A percentile compares a stretch with the other conserved stretches of the same genome.
Evolutionary conservation across 1,140 invertebrate genomes (phyloP).

Genomic region (Conus betulinus): DNA sequence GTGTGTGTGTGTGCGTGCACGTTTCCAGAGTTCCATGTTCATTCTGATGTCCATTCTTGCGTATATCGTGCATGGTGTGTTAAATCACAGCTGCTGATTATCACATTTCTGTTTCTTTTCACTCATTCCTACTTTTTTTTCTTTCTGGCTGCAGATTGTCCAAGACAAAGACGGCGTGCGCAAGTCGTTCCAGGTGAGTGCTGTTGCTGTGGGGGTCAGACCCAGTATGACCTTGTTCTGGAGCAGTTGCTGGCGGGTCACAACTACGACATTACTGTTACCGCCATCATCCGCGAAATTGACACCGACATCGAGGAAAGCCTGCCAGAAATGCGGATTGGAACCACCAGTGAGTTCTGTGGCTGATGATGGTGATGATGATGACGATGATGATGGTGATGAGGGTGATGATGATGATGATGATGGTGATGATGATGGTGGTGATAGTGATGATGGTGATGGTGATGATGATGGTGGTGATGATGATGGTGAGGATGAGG

Average conservation of each 20-base stretch:
- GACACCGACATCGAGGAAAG: constrained; percentile 49
- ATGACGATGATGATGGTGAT: not conserved
- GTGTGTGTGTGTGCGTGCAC: too few species aligned
- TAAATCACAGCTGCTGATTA: too few species aligned
- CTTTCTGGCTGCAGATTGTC: constrained; percentile 19
- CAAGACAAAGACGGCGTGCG: constrained; percentile 39
- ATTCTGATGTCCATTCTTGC: too few species aligned
- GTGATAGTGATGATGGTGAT: not conserved
- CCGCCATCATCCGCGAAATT: constrained; percentile 44
- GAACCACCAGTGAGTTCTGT: constrained; percentile 49
- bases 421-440: not conserved
- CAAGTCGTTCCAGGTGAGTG: constrained; percentile 28
- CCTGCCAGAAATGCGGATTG: constrained; percentile 22
- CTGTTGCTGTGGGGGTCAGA: constrained; percentile 36
- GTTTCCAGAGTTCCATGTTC: too few species aligned
- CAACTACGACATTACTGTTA: constrained; percentile 49
- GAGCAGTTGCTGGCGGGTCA: constrained; percentile 46
- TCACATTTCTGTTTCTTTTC: too few species aligned
- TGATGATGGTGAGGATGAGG: too few species aligned
- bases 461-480: too few species aligned
- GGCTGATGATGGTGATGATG: not conserved
- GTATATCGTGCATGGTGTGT: too few species aligned
- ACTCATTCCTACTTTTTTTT: too few species aligned
- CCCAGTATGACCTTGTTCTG: constrained; percentile 37
- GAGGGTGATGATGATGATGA: not conserved